Evolutionary conservation across 2,113 vertebrate genomes (phyloP).

Genomic region (Istiophorus platypterus): DNA sequence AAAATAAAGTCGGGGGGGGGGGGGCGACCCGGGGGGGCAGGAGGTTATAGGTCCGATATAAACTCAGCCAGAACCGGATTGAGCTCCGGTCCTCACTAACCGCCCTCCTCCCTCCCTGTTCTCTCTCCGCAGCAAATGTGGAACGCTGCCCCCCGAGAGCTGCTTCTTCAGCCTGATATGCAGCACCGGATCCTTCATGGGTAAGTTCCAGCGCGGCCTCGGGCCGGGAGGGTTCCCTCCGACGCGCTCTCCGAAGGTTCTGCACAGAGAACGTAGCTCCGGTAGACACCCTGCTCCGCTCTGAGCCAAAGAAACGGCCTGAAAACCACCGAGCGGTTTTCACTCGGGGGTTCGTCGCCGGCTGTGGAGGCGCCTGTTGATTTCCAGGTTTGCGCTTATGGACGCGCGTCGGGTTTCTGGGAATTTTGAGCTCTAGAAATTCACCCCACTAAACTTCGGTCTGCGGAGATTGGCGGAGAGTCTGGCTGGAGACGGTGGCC

Average conservation of each 20-base stretch:
- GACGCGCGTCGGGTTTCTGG: too few relatives aligned
- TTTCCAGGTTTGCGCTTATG: too few relatives aligned
- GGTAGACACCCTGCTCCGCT: constrained; percentile 7
- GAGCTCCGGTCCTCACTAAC: constrained; percentile 19
- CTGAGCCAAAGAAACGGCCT: too few relatives aligned
- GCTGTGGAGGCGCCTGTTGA: not conserved
- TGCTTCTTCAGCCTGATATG: constrained; percentile 94
- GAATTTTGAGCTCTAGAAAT: not conserved
- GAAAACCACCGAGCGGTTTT: too few relatives aligned
- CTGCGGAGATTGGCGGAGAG: too few relatives aligned
- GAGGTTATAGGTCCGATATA: not conserved
- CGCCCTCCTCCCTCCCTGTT: constrained; percentile 20
- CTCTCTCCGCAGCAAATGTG: constrained; percentile 86
- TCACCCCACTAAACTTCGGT: not conserved
- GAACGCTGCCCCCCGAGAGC: constrained; percentile 90
- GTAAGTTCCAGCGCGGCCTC: constrained; percentile 76
- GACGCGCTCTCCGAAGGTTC: not conserved
- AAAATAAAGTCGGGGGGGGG: too few relatives aligned
- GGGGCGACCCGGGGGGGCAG: not conserved
- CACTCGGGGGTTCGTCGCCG: too few relatives aligned
- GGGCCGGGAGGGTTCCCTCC: too few relatives aligned
- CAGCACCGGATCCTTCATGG: constrained; percentile 91
- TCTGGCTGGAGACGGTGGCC: too few relatives aligned
- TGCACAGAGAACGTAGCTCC: not conserved
- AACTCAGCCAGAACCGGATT: constrained; percentile 3